Percentiles rank a stretch among this genome's conserved stretches.
Conservation (phyloP, 1,140 invertebrate species). For the Drosophila murphyi region DNA sequence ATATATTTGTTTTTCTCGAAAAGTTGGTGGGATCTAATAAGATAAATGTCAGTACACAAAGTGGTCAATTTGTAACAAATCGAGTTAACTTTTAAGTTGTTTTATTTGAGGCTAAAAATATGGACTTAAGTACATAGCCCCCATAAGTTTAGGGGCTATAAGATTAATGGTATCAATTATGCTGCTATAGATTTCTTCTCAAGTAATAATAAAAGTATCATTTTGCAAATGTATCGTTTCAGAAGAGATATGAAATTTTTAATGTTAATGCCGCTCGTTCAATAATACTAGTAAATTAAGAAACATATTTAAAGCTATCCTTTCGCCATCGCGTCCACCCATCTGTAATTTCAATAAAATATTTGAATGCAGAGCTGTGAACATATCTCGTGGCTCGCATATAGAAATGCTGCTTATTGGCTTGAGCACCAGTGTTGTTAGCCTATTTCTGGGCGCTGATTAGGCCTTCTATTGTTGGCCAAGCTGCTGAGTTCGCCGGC, state of each 20-base stretch:
- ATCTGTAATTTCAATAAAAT: neutral
- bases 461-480: slow-evolving; percentile 31
- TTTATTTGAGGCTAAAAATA: no score
- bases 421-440: neutral
- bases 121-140: no score
- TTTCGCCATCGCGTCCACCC: neutral
- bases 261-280: no score
- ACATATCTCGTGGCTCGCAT: slow-evolving; percentile 28
- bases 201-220: neutral
- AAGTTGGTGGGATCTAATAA: no score
- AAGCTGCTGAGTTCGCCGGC: neutral
- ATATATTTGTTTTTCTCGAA: no score
- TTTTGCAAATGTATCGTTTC: no score
- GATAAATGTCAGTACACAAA: no score
- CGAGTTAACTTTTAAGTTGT: no score
- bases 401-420: slow-evolving; percentile 34
- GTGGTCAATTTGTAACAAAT: no score
- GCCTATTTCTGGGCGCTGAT: slow-evolving; percentile 29
- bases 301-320: neutral
- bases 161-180: neutral
- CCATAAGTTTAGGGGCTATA: no score
- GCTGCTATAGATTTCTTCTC: neutral
- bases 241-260: no score
- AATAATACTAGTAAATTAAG: no score
- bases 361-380: neutral